Evolutionary conservation across 2,113 vertebrate genomes (phyloP), one percentile per base, ranked within the genome.

Genomic region (Pedetes capensis): DNA sequence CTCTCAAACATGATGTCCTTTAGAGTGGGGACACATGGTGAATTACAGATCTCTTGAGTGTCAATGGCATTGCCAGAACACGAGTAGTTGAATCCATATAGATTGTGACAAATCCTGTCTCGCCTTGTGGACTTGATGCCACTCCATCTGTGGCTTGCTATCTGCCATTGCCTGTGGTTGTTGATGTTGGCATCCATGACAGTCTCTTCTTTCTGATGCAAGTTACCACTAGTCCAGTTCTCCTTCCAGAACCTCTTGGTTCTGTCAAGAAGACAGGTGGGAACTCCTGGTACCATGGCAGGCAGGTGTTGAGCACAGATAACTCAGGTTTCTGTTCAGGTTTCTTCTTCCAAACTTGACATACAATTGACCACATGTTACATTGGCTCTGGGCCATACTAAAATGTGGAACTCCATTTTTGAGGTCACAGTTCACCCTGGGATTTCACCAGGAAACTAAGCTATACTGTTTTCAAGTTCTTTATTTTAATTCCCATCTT

Each of bases 321-420:
- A 17, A 8, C 12, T 29, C 42, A 53, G 37, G 3, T 66, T 14
- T 51, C n/a, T 8, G 4, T 20, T 9, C 8, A 34, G 14, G 0
- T 25, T 42, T 25, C 34, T 86, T 83, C 39, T 64, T 34, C 32
- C 22, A 4, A n/a, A 23, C 2, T 27, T 11, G 29, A 27, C n/a
- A 13, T 57, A 18, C 2, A 20, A 12, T 14, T 53, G 10, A 4
- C 12, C 10, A 0, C 5, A 2, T 2, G 1, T 3, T 32, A 5
- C 9, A 1, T 1, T 55, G 34, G 3, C 8, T 71, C 57, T 64
- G 7, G 64, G 47, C 1, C 1, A 1, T 61, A 76, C 5, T 3
- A 14, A 78, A 72, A 51, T 8, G 1, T 29, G 2, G 12, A 66
- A 17, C 22, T 81, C 11, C 4, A n/a, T 59, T 27, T 55, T 37